A percentile compares a stretch with the other conserved stretches of the same genome.
Conservation (phyloP, 2,113 vertebrate species). For the Tachysurus vachellii region DNA sequence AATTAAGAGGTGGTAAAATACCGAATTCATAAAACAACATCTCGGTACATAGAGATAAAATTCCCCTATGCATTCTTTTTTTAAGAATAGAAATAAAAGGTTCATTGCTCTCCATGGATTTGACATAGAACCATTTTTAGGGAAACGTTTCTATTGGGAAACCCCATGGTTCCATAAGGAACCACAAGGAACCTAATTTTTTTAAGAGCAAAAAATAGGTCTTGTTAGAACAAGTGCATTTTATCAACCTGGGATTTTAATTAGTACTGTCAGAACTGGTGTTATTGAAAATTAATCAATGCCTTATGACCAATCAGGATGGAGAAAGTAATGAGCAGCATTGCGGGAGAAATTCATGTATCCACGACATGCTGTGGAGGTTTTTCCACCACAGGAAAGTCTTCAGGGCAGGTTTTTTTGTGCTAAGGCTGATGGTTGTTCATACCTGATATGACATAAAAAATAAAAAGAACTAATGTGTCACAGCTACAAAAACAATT, state of each 20-base stretch:
- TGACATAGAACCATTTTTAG: too few species aligned
- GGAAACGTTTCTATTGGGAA: too few species aligned
- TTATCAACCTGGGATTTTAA: background rate
- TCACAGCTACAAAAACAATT: background rate
- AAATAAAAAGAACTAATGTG: background rate
- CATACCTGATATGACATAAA: background rate
- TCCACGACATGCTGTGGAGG: background rate
- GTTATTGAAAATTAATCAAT: background rate
- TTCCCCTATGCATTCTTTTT: too few species aligned
- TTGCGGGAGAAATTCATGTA: background rate
- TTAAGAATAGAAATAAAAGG: too few species aligned
- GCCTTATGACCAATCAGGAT: background rate
- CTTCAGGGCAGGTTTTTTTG: background rate
- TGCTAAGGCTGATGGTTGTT: background rate
- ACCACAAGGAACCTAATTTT: too few species aligned
- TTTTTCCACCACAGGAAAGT: background rate
- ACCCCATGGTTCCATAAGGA: too few species aligned
- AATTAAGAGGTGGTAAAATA: too few species aligned
- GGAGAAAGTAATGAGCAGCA: background rate
- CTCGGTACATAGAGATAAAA: too few species aligned
- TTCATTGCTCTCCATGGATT: too few species aligned
- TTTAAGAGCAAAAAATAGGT: background rate
- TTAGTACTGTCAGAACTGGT: background rate
- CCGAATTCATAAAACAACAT: too few species aligned
- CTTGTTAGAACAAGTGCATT: background rate